phyloP scores from a whole-genome alignment of 2,113 vertebrate genomes.

The Xerus inauris region DNA sequence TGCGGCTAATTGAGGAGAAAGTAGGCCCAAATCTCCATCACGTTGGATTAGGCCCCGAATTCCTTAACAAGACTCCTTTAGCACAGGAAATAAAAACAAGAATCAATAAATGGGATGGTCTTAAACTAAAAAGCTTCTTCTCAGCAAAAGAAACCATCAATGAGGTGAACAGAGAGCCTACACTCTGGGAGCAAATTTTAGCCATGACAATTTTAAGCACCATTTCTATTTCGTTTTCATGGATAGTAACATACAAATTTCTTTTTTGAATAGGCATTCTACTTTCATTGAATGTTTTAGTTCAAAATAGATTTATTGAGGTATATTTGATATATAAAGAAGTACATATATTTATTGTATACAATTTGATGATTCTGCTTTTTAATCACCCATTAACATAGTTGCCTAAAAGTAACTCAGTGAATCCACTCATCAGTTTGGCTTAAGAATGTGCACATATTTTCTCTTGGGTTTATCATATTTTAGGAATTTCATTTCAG shows the following conservation, averaged over 20 bases:
- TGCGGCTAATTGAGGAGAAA: too few relatives aligned
- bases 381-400: background rate
- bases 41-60: too few relatives aligned
- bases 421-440: conserved; percentile 68
- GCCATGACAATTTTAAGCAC: background rate
- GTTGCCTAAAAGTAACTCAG: background rate
- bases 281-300: background rate
- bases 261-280: background rate
- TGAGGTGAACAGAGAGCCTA: too few relatives aligned
- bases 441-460: conserved; percentile 38
- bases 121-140: too few relatives aligned
- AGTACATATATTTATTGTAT: background rate
- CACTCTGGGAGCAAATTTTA: too few relatives aligned
- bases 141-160: too few relatives aligned
- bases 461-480: conserved; percentile 41
- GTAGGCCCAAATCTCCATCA: too few relatives aligned
- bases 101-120: too few relatives aligned
- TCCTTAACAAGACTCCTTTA: too few relatives aligned
- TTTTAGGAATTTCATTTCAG: conserved; percentile 56
- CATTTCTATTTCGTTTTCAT: background rate
- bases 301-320: background rate
- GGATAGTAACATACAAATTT: background rate
- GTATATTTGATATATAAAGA: background rate
- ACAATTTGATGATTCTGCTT: background rate
- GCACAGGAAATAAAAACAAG: too few relatives aligned